Base-by-base conservation (phyloP, 2,113 vertebrate species). In the Panthera tigris region DNA sequence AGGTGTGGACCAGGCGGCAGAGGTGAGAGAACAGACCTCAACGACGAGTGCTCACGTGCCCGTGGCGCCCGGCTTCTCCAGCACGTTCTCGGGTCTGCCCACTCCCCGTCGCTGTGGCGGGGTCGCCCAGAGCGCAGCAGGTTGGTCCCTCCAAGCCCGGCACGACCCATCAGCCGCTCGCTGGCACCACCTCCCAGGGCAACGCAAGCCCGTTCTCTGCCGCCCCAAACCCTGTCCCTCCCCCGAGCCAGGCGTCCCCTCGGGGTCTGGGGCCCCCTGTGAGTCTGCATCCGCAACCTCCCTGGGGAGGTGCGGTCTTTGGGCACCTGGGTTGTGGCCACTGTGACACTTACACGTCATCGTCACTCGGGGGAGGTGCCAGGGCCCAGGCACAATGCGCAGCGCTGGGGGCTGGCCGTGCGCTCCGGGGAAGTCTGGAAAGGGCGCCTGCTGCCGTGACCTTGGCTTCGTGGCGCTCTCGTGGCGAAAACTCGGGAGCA, bases 311-410 rank as follows among this genome's bases (percentile, higher is more conserved):
- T 1, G 0, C 2, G 1, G 27, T 27, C 88, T 50, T 7, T 14
- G 41, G 41, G 10, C 61, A 36, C 9, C 12, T 69, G 18, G 7
- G 68, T 4, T 11, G 19, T 3, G 21, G 1, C 25, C 61, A 18
- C 33, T 1, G 1, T 3, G 41, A 39, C 7, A 10, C 41, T 50
- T 1, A 27, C 21, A 0, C 27, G 10, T 36, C 1, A 0, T 29
- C 6, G 57, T 23, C 57, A 61, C 0, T 4, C 15, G 21, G 1
- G 52, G 69, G 0, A 11, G 14, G 5, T 0, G 0, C 16, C 7
- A 2, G 48, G 4, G 21, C 1, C 1, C 0, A 15, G 31, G 52
- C 6, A 2, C 6, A 6, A 9, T 1, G 1, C 7, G 2, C 2
- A 15, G 48, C 2, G 12, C 27, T 18, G 65, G 3, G 23, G 45